Conservation (phyloP, 1,140 invertebrate species). For the Bilobella aurantiaca region DNA sequence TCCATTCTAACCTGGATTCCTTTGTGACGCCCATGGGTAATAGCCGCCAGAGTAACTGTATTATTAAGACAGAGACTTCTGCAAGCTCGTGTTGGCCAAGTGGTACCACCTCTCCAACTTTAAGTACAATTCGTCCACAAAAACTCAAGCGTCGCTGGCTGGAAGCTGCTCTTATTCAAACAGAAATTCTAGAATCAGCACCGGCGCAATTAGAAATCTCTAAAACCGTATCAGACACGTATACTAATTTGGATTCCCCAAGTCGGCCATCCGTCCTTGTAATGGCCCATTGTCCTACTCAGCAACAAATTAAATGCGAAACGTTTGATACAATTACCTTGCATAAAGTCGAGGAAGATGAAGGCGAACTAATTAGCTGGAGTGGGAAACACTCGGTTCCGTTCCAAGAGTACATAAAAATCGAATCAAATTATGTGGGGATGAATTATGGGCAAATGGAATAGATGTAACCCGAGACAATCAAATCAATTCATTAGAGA, state of each 20-base stretch:
- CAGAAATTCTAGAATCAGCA: not conserved
- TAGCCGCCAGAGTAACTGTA: constrained; percentile 13
- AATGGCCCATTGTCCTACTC: constrained; percentile 20
- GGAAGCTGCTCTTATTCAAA: constrained; percentile 31
- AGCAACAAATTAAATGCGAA: not conserved
- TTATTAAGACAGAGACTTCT: constrained; percentile 1
- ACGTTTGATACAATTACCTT: not conserved
- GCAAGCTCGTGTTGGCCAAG: not conserved
- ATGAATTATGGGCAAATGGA: not conserved
- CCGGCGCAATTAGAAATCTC: not conserved
- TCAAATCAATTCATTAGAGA: not conserved
- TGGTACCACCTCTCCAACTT: not conserved
- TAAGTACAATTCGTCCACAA: constrained; percentile 10
- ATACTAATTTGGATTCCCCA: not conserved
- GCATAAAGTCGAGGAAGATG: not conserved
- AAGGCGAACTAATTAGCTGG: not conserved
- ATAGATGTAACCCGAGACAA: not conserved
- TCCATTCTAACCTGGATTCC: not conserved
- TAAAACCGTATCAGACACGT: not conserved
- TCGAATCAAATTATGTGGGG: not conserved
- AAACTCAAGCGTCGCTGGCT: constrained; percentile 32
- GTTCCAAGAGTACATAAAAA: not conserved
- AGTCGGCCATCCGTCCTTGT: constrained; percentile 32
- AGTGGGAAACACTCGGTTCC: not conserved
- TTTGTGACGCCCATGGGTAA: constrained; percentile 17